Conservation (phyloP, 1,140 invertebrate species). For the Drosophila bifasciata region DNA sequence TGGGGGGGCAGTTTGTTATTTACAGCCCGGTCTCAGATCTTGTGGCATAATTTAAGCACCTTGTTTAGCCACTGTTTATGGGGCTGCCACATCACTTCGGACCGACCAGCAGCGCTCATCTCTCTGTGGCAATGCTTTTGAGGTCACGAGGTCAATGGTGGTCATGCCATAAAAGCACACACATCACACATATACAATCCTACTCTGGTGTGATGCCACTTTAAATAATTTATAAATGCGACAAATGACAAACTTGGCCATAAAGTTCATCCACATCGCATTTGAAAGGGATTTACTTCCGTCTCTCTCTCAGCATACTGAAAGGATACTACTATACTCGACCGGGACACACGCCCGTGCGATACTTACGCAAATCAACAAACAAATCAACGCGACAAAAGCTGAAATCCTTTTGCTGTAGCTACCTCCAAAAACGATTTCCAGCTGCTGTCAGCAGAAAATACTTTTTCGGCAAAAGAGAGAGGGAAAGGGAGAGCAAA, state of each 20-base stretch:
- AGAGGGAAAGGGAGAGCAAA: conserved; percentile 9
- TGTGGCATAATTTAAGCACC: conserved; percentile 82
- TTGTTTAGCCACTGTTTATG: conserved; percentile 82
- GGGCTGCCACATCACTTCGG: conserved; percentile 73
- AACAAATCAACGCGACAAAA: conserved; percentile 73
- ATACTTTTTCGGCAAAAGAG: conserved; percentile 38
- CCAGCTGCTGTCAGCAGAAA: conserved; percentile 71
- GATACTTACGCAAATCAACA: conserved; percentile 67
- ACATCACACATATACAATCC: conserved; percentile 26
- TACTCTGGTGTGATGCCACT: conserved; percentile 54
- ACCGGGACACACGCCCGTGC: conserved; percentile 10
- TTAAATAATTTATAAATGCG: conserved; percentile 82
- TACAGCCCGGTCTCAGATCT: conserved; percentile 76
- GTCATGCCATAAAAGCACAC: conserved; percentile 30
- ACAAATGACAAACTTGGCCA: conserved; percentile 70
- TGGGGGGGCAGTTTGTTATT: conserved; percentile 66
- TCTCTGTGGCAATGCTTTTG: conserved; percentile 52
- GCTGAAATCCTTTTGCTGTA: conserved; percentile 53
- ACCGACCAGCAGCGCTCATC: conserved; percentile 30
- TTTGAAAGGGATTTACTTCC: conserved; percentile 45
- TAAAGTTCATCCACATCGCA: conserved; percentile 39
- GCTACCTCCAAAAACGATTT: conserved; percentile 46
- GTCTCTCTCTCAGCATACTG: conserved; percentile 16
- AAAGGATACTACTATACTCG: conserved; percentile 1
- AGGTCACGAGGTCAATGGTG: conserved; percentile 78